These are phyloP conservation scores for Burhinus bistriatus DNA, from an alignment of 2,113 vertebrate genomes.

Conservation along the genomic window DNA sequence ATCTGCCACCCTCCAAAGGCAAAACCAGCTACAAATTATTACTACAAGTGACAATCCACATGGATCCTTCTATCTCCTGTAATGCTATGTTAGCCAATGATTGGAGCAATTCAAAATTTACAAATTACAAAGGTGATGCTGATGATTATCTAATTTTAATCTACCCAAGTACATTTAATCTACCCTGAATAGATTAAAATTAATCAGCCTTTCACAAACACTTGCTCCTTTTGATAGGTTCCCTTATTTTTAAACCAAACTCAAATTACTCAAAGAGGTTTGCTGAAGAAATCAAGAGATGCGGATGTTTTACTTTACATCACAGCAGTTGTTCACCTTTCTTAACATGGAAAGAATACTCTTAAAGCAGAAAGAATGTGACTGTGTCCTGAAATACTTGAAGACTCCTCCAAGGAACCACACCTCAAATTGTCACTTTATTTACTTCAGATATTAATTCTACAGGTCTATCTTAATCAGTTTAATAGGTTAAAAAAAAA, in stretches of 20 bases:
- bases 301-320: background rate
- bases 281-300: background rate
- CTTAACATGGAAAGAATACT: background rate
- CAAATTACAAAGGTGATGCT: background rate
- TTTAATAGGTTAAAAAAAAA: background rate
- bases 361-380: background rate
- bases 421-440: background rate
- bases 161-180: background rate
- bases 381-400: background rate
- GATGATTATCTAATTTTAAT: slow-evolving; percentile 21
- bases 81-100: background rate
- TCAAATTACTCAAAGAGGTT: background rate
- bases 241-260: background rate
- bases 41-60: background rate
- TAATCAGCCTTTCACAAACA: slow-evolving; percentile 15
- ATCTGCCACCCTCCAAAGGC: background rate
- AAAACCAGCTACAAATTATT: background rate
- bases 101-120: slow-evolving; percentile 1
- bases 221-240: background rate
- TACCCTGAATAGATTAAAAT: slow-evolving; percentile 21
- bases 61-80: background rate
- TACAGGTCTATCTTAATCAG: background rate
- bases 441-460: background rate
- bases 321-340: background rate
- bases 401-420: background rate